phyloP scores from a whole-genome alignment of 2,797 vertebrate species.

The Chaetodon trifasciatus region DNA sequence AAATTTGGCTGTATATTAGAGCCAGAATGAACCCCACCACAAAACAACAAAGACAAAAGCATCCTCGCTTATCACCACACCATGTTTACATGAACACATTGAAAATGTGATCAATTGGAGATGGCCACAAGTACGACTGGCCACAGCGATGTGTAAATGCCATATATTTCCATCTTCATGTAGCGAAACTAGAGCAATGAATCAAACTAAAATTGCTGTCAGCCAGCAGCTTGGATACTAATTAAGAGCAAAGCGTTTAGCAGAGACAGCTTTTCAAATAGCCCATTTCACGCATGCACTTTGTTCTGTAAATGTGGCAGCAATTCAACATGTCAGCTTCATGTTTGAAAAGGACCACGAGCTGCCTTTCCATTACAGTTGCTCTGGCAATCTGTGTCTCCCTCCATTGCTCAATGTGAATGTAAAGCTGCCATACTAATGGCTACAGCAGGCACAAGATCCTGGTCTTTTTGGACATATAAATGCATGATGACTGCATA shows the following conservation, averaged over 20 bases:
- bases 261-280: constrained; percentile 20
- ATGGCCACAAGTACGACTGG: not conserved
- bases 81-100: not conserved
- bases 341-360: constrained; percentile 15
- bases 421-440: not conserved
- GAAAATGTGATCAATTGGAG: not conserved
- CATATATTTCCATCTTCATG: not conserved
- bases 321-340: constrained; percentile 1
- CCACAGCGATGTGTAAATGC: not conserved
- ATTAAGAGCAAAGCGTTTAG: constrained; percentile 6
- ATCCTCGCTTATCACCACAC: not conserved
- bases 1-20: not conserved
- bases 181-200: not conserved
- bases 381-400: not conserved
- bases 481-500: not conserved
- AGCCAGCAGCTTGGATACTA: constrained; percentile 5
- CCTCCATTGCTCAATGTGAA: constrained; percentile 3
- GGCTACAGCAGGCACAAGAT: not conserved
- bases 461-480: not conserved
- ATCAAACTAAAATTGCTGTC: constrained; percentile 17
- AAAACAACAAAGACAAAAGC: not conserved
- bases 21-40: not conserved
- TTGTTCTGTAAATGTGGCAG: constrained; percentile 1
- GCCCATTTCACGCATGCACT: constrained; percentile 24
- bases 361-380: not conserved